Percentiles rank a stretch among this genome's conserved stretches.
Evolutionary conservation across 2,797 vertebrate species (phyloP).

Genomic region (Tiaroga cobitis): DNA sequence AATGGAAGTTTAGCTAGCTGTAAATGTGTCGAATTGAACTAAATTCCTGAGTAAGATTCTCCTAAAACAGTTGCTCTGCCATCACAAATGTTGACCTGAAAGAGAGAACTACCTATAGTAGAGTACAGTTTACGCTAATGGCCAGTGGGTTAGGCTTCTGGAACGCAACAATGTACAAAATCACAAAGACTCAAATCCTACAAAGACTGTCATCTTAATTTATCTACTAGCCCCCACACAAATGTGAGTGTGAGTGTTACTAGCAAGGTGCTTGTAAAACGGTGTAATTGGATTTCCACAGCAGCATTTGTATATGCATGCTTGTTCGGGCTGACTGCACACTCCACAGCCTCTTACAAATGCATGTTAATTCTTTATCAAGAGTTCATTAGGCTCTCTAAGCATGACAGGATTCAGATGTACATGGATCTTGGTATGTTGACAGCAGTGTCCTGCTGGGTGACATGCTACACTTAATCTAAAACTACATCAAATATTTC

Average conservation of each 20-base stretch:
- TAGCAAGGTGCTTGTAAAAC: slow-evolving; percentile 7
- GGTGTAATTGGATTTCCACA: slow-evolving; percentile 36
- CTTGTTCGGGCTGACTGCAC: slow-evolving; percentile 11
- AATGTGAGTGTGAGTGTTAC: slow-evolving; percentile 2
- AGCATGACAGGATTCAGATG: not conserved
- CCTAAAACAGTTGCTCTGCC: not conserved
- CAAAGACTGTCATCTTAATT: not conserved
- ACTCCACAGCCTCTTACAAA: not conserved
- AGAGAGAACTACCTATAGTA: not conserved
- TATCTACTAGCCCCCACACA: not conserved
- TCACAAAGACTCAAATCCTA: not conserved
- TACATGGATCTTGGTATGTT: not conserved
- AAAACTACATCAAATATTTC: not conserved
- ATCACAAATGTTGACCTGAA: not conserved
- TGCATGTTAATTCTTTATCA: slow-evolving; percentile 6
- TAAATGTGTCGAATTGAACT: not conserved
- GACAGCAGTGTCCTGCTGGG: not conserved
- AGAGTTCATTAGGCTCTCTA: not conserved
- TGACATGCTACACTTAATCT: not conserved
- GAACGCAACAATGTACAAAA: not conserved
- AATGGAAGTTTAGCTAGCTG: not conserved
- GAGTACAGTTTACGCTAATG: not conserved
- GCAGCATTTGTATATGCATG: slow-evolving; percentile 13
- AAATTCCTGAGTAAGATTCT: not conserved
- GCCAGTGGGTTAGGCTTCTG: not conserved